Percentiles rank a stretch among this genome's conserved stretches.
Evolutionary conservation across 2,888 invertebrate genomes (phyloP).

Genomic region (Aelia acuminata): DNA sequence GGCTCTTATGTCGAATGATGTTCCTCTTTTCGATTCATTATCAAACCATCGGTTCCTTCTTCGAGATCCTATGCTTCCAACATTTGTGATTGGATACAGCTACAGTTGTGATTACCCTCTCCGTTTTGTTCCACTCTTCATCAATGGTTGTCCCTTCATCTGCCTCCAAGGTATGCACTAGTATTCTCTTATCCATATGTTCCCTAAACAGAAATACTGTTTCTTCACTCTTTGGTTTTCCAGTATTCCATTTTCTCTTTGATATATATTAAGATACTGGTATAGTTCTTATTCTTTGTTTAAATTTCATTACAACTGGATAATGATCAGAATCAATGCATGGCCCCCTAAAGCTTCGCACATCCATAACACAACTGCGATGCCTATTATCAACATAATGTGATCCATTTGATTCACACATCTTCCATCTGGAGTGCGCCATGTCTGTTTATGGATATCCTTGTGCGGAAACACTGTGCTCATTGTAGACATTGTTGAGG

Average conservation of each 20-base stretch:
- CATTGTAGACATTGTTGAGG: too few species aligned
- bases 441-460: too few species aligned
- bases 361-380: background rate
- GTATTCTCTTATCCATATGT: too few species aligned
- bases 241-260: too few species aligned
- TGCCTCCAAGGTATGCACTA: too few species aligned
- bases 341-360: background rate
- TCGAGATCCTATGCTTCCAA: background rate
- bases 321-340: background rate
- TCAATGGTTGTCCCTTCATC: background rate
- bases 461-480: too few species aligned
- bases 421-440: too few species aligned
- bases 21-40: background rate
- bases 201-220: too few species aligned
- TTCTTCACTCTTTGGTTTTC: too few species aligned
- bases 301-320: background rate
- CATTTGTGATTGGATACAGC: background rate
- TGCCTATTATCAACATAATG: background rate
- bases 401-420: background rate
- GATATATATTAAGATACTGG: too few species aligned
- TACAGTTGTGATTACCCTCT: background rate
- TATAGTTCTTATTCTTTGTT: background rate
- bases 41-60: too few species aligned
- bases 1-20: too few species aligned
- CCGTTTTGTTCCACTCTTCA: background rate